Evolutionary conservation across 2,888 invertebrate genomes (phyloP).

Genomic region (Adelphocoris suturalis): DNA sequence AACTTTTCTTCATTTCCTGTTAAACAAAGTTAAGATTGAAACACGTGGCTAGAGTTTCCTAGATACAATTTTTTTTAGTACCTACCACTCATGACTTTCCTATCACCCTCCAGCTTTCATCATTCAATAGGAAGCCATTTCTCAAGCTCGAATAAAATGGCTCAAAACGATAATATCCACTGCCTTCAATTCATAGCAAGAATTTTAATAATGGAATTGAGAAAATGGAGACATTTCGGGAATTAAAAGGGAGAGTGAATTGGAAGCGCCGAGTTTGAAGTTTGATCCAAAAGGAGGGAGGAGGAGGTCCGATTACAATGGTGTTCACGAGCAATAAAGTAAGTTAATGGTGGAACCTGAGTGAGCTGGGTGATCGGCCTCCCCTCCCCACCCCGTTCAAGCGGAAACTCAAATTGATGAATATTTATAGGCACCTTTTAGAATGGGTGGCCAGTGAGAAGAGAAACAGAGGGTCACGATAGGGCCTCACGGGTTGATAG

Average conservation of each 20-base stretch:
- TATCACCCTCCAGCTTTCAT: too few species aligned
- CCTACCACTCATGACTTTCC: too few species aligned
- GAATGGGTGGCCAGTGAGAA: neutral
- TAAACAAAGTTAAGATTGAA: too few species aligned
- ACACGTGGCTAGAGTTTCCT: too few species aligned
- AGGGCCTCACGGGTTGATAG: neutral
- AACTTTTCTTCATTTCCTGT: too few species aligned
- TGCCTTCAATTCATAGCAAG: too few species aligned
- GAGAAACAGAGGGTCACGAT: neutral
- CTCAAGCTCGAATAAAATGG: too few species aligned
- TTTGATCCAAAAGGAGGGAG: neutral
- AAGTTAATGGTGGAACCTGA: slow-evolving; percentile 35
- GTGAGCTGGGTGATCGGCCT: neutral
- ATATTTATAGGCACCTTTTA: slow-evolving; percentile 52
- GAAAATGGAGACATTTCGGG: neutral
- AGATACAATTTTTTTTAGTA: too few species aligned
- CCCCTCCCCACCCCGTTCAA: slow-evolving; percentile 31
- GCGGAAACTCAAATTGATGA: slow-evolving; percentile 57
- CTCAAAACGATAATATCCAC: too few species aligned
- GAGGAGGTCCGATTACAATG: slow-evolving; percentile 24
- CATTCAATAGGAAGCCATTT: too few species aligned
- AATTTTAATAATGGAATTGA: too few species aligned
- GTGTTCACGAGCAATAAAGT: slow-evolving; percentile 50
- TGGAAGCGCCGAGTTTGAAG: neutral
- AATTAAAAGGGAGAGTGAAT: slow-evolving; percentile 13